A percentile compares a stretch with the other conserved stretches of the same genome.
Evolutionary conservation across 2,113 vertebrate species (phyloP).

Genomic region (Engraulis encrasicolus): DNA sequence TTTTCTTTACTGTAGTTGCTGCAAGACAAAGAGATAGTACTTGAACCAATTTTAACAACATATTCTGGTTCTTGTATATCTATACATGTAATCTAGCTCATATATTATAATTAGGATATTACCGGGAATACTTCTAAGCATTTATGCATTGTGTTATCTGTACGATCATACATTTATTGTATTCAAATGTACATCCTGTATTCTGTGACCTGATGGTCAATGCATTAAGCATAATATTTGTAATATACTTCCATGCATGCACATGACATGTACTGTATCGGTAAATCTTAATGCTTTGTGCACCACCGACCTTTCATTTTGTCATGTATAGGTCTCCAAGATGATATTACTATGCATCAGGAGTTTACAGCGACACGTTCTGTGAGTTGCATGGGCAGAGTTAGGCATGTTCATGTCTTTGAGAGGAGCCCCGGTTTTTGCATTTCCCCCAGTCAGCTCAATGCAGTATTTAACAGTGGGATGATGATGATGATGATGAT

Average conservation of each 20-base stretch:
- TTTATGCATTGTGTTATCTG: neutral
- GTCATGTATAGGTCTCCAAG: neutral
- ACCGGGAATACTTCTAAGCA: neutral
- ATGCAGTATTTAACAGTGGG: neutral
- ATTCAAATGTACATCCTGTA: conserved; percentile 24
- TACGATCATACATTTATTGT: conserved; percentile 28
- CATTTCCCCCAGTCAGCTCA: neutral
- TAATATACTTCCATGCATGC: conserved; percentile 73
- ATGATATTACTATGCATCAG: neutral
- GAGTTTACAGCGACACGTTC: too few species aligned
- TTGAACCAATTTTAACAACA: neutral
- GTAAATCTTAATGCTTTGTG: conserved; percentile 69
- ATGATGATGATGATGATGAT: neutral
- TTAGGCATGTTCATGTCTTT: neutral
- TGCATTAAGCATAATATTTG: conserved; percentile 68
- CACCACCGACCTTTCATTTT: neutral
- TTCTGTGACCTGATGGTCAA: conserved; percentile 22
- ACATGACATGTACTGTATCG: too few species aligned
- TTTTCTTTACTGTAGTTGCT: neutral
- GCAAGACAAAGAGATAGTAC: neutral
- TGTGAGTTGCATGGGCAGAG: neutral
- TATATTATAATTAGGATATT: neutral
- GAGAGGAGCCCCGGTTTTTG: neutral
- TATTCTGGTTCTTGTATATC: neutral
- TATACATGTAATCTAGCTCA: neutral